These are phyloP conservation scores for Sander vitreus DNA, from an alignment of 2,113 vertebrate species.

Conservation along the genomic window DNA sequence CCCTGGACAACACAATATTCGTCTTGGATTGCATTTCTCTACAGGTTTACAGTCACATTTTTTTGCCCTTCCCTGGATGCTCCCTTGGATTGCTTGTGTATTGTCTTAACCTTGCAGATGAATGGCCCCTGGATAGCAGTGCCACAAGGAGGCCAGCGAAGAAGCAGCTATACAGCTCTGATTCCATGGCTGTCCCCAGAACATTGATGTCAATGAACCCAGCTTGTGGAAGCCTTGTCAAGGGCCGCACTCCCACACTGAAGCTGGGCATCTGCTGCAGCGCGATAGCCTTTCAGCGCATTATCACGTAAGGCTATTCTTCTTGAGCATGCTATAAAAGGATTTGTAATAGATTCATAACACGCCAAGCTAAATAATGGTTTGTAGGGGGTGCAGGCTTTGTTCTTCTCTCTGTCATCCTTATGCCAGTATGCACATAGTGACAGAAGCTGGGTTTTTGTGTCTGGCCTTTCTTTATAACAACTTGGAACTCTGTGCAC, in stretches of 20 bases:
- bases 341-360: constrained; percentile 74
- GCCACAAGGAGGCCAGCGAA: constrained; percentile 41
- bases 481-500: constrained; percentile 36
- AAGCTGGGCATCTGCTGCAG: constrained; percentile 63
- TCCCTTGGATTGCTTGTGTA: constrained; percentile 15
- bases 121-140: constrained; percentile 45
- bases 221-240: constrained; percentile 66
- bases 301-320: constrained; percentile 67
- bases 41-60: constrained; percentile 46
- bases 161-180: constrained; percentile 43
- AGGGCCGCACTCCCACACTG: constrained; percentile 59
- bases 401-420: constrained; percentile 47
- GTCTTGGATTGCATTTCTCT: constrained; percentile 29
- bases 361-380: constrained; percentile 63
- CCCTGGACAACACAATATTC: neutral
- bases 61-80: constrained; percentile 40
- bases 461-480: constrained; percentile 53
- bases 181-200: constrained; percentile 55
- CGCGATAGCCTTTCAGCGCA: constrained; percentile 70
- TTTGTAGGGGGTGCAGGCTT: constrained; percentile 33
- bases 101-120: constrained; percentile 60
- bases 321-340: constrained; percentile 60
- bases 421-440: constrained; percentile 43
- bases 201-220: constrained; percentile 64
- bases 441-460: constrained; percentile 48